Evolutionary conservation across 2,113 vertebrate species (phyloP), one percentile per base, ranked within the genome.

Genomic region (Gulo gulo): DNA sequence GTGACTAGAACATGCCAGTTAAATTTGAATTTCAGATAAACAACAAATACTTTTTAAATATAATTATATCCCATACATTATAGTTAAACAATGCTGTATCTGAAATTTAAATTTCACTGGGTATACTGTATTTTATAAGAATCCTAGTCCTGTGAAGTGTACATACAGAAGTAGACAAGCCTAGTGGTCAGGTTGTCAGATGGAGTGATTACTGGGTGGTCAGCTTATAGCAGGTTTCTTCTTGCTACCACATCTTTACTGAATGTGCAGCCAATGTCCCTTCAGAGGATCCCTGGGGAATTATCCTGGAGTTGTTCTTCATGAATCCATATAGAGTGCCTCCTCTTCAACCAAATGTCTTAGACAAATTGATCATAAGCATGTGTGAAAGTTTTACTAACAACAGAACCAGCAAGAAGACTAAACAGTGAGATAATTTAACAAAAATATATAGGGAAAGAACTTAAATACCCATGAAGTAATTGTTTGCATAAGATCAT

Each of bases 21-120:
- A 92, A 59, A 83, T n/a, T 45, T 69, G 26, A 76, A 73, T 88
- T 94, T 95, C 23, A 84, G 26, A 61, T 85, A 42, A 93, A 88
- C 23, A 85, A 71, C 8, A 63, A 63, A 71, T 69, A 14, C 10
- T 63, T 79, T 88, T 91, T 34, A 67, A 31, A 83, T 63, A 42
- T 63, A 71, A 57, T 3, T 61, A 73, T 84, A 26, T n/a, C 7
- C 18, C 23, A 34, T 23, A 55, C 2, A 63, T 34, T 88, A 91
- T 11, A 31, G 24, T 76, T 86, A 36, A 82, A 59, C 11, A 76
- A n/a, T 45, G 42, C 7, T 59, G 29, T 36, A 67, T 16, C 11
- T 92, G 20, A 34, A 78, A 78, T 93, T 71, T 42, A 78, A 81
- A 50, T 65, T 90, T 71, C 65, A 65, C 7, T 42, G 42, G 9